A percentile compares a stretch with the other conserved stretches of the same genome.
Evolutionary conservation across 35 echinoderm and acorn worm species (phyloP).

Genomic region (Patiria miniata): DNA sequence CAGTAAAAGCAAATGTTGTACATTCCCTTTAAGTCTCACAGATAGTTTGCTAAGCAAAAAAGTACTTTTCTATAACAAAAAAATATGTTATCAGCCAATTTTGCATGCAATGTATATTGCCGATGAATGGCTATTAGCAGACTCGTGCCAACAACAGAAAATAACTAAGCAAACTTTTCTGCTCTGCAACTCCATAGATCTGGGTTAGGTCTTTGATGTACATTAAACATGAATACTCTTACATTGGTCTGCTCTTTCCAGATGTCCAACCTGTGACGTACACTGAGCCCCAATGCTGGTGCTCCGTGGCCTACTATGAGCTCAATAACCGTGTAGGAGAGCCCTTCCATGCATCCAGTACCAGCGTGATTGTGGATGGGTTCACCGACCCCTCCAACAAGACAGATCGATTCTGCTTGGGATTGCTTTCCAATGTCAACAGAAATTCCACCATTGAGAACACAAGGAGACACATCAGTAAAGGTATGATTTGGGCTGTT

Average conservation of each 20-base stretch:
- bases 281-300: constrained; percentile 95
- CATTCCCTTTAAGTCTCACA: too few species aligned
- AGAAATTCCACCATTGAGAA: constrained; percentile 99
- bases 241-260: constrained; percentile 20
- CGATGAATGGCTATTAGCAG: too few species aligned
- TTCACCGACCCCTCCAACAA: constrained; percentile 98
- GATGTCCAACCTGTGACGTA: constrained; percentile 92
- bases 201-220: too few species aligned
- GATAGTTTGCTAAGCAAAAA: too few species aligned
- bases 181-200: too few species aligned
- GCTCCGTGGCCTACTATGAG: constrained; percentile 97
- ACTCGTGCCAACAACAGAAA: too few species aligned
- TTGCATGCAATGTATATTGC: too few species aligned
- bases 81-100: too few species aligned
- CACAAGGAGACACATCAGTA: constrained; percentile 98
- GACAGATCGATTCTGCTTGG: constrained; percentile 94
- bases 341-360: constrained; percentile 95
- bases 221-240: too few species aligned
- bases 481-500: constrained; percentile 67
- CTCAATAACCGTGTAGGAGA: constrained; percentile 96
- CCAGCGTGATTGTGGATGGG: constrained; percentile 98
- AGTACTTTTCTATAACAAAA: too few species aligned
- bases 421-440: constrained; percentile 97
- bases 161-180: too few species aligned
- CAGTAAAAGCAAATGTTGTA: too few species aligned